Evolutionary conservation across 2,888 invertebrate genomes (phyloP).

Genomic region (Netelia inedita): DNA sequence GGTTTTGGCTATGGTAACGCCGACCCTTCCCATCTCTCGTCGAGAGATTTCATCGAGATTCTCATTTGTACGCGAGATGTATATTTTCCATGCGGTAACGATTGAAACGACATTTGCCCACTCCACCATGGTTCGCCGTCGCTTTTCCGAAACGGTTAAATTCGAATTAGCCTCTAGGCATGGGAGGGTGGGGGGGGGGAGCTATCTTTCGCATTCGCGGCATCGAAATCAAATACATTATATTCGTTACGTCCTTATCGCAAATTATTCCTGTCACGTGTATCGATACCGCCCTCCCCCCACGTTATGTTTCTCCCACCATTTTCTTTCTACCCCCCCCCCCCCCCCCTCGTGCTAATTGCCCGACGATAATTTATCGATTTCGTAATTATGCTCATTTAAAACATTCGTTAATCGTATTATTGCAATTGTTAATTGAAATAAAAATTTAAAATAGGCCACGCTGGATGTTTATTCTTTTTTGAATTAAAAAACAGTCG

Average conservation of each 20-base stretch:
- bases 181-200: not conserved
- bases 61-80: slow-evolving; percentile 20
- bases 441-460: no score
- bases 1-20: slow-evolving; percentile 15
- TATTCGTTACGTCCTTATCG: slow-evolving; percentile 32
- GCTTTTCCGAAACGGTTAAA: slow-evolving; percentile 53
- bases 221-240: slow-evolving; percentile 57
- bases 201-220: slow-evolving; percentile 27
- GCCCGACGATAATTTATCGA: slow-evolving; percentile 60
- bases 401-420: no score
- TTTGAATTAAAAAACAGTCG: no score
- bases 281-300: slow-evolving; percentile 7
- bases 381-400: slow-evolving; percentile 48
- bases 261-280: slow-evolving; percentile 62
- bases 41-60: slow-evolving; percentile 12
- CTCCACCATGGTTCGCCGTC: not conserved
- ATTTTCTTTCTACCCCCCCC: slow-evolving; percentile 16
- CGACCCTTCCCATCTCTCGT: slow-evolving; percentile 18
- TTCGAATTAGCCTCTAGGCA: slow-evolving; percentile 41
- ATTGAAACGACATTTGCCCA: not conserved
- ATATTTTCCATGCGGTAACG: not conserved
- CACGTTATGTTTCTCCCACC: not conserved
- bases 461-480: no score
- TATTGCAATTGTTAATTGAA: no score
- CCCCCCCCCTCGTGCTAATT: slow-evolving; percentile 36